Conservation (phyloP, 2,888 invertebrate species). For the Panopea generosa region DNA sequence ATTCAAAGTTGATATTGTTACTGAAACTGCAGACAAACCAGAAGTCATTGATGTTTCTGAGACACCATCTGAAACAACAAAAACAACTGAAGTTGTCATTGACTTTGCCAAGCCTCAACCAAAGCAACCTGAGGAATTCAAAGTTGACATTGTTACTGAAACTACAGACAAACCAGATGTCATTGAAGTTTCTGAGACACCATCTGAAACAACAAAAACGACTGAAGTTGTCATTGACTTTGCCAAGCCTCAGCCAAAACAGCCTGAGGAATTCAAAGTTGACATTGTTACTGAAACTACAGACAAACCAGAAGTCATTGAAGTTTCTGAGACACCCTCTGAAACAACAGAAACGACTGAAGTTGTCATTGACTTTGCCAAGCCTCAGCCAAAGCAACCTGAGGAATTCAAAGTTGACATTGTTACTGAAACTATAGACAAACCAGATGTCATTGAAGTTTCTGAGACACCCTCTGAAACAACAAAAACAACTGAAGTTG, state of each 20-base stretch:
- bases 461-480: constrained; percentile 29
- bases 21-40: constrained; percentile 35
- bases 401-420: constrained; percentile 62
- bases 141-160: constrained; percentile 41
- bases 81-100: constrained; percentile 29
- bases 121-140: constrained; percentile 55
- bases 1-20: constrained; percentile 27
- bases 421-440: constrained; percentile 20
- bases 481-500: constrained; percentile 12
- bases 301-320: constrained; percentile 39
- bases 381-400: constrained; percentile 34
- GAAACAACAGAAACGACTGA: constrained; percentile 52
- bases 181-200: constrained; percentile 45
- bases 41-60: constrained; percentile 48
- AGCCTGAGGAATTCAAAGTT: constrained; percentile 36
- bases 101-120: constrained; percentile 38
- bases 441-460: constrained; percentile 28
- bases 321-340: constrained; percentile 23
- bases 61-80: constrained; percentile 39
- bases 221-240: constrained; percentile 35
- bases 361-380: constrained; percentile 44
- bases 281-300: constrained; percentile 29
- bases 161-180: constrained; percentile 39
- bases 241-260: constrained; percentile 38
- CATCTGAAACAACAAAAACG: constrained; percentile 34